These are phyloP conservation scores for Zapus hudsonius DNA, from an alignment of 2,113 vertebrate genomes.

Conservation along the genomic window DNA sequence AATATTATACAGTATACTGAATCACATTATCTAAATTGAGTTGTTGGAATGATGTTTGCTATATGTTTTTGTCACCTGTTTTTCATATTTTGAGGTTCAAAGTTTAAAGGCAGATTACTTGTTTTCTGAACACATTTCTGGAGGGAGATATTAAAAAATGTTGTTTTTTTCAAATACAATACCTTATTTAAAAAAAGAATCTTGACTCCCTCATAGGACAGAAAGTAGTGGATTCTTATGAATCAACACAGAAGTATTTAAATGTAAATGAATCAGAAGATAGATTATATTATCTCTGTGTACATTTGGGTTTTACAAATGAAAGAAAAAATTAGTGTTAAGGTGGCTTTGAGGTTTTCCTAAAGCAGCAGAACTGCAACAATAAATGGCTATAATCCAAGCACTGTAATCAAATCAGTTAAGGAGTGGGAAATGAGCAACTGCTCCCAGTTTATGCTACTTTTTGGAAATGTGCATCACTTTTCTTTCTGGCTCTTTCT, in stretches of 20 bases:
- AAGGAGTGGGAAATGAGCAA: neutral
- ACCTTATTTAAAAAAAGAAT: slow-evolving; percentile 34
- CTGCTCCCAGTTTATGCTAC: neutral
- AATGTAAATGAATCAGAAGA: slow-evolving; percentile 58
- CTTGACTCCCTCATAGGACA: neutral
- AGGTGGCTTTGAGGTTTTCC: slow-evolving; percentile 47
- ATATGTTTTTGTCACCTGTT: neutral
- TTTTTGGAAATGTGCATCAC: neutral
- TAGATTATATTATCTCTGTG: slow-evolving; percentile 44
- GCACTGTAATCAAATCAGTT: slow-evolving; percentile 9
- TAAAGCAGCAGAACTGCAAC: slow-evolving; percentile 22
- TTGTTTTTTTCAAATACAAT: slow-evolving; percentile 45
- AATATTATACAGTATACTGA: neutral
- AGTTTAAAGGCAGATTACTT: neutral
- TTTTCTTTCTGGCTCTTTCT: neutral
- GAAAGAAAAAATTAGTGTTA: slow-evolving; percentile 45
- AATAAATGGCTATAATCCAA: slow-evolving; percentile 2
- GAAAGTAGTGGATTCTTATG: slow-evolving; percentile 46
- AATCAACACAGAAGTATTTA: slow-evolving; percentile 59
- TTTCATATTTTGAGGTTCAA: slow-evolving; percentile 45
- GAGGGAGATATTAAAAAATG: neutral
- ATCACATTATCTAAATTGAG: slow-evolving; percentile 3
- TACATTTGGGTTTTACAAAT: slow-evolving; percentile 57
- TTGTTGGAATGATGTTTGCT: neutral
- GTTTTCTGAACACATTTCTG: slow-evolving; percentile 30